These are phyloP conservation scores for Apodemia duryi DNA, from an alignment of 2,888 invertebrate species.

Conservation along the genomic window DNA sequence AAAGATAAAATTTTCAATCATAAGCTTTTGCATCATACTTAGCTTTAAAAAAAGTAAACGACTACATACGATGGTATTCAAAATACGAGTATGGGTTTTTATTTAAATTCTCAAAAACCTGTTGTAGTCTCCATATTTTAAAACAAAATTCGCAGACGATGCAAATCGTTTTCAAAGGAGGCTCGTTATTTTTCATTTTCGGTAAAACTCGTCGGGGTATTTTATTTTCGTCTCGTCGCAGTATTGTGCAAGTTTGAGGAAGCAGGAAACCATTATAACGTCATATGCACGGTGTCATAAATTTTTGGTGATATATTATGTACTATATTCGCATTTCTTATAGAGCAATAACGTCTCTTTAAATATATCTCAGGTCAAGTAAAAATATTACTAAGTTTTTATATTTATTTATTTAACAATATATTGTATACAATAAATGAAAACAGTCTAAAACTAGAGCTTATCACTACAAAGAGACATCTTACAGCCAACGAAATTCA, in stretches of 20 bases:
- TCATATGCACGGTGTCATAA: slow-evolving; percentile 58
- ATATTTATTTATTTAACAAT: no score
- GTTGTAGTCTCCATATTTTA: slow-evolving; percentile 22
- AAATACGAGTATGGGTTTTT: slow-evolving; percentile 18
- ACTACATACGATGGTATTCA: slow-evolving; percentile 16
- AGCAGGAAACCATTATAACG: slow-evolving; percentile 71
- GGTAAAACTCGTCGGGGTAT: slow-evolving; percentile 40
- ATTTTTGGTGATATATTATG: slow-evolving; percentile 45
- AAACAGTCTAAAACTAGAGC: no score
- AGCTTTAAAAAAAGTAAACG: neutral
- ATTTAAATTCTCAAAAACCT: slow-evolving; percentile 21
- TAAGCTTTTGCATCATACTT: no score
- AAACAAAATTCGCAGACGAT: slow-evolving; percentile 24
- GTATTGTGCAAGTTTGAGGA: slow-evolving; percentile 61
- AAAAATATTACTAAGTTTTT: no score
- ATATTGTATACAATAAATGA: no score
- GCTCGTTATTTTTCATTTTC: slow-evolving; percentile 43
- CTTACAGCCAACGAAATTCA: no score
- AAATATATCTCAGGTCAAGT: no score
- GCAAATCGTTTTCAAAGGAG: slow-evolving; percentile 32
- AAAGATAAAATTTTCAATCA: no score
- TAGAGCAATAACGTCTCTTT: no score
- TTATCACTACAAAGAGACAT: no score
- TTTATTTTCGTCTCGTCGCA: slow-evolving; percentile 57
- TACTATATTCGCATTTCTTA: no score